Conservation (phyloP, 2,797 vertebrate species). For the Gambelia wislizenii region DNA sequence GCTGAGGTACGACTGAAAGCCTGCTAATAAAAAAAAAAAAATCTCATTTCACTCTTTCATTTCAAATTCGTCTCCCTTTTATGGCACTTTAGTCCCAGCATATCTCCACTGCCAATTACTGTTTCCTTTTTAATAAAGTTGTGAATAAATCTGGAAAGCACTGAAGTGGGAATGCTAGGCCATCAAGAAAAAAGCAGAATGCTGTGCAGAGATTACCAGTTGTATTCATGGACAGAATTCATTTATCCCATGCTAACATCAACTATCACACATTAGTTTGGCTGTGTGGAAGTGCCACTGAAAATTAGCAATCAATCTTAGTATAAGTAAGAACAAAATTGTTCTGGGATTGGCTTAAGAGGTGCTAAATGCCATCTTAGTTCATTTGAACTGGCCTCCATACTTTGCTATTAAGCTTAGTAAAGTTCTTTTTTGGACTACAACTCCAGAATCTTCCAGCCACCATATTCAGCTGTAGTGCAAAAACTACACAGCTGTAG, state of each 20-base stretch:
- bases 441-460: no score
- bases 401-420: no score
- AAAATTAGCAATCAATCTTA: constrained; percentile 26
- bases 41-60: constrained; percentile 42
- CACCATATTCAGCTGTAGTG: no score
- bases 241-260: constrained; percentile 15
- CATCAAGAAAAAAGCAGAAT: constrained; percentile 15
- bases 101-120: constrained; percentile 35
- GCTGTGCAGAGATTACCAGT: neutral
- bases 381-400: neutral
- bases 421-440: no score
- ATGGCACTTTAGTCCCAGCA: constrained; percentile 31
- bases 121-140: constrained; percentile 41
- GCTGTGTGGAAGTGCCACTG: neutral
- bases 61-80: constrained; percentile 49
- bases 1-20: constrained; percentile 45
- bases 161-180: constrained; percentile 11
- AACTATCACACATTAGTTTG: constrained; percentile 3
- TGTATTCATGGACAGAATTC: neutral
- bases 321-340: neutral
- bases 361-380: neutral
- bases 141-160: constrained; percentile 8
- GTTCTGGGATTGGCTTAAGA: neutral
- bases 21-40: constrained; percentile 27
- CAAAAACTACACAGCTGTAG: no score